Conservation (phyloP, 1,140 invertebrate species). For the Epicauta chinensis region DNA sequence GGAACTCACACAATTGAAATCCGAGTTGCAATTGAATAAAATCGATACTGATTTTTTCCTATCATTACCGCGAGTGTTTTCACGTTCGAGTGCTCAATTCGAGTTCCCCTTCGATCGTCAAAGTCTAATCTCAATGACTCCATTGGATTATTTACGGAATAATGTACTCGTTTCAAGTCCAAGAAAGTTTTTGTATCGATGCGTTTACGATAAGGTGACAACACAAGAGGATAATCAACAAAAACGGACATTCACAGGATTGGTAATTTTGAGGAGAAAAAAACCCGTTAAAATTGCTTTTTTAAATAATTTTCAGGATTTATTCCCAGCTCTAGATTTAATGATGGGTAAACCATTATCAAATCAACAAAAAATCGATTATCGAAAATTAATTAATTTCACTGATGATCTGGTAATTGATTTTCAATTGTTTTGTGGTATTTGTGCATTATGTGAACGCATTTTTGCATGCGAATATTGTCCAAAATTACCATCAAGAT, state of each 20-base stretch:
- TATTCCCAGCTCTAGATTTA: slow-evolving; percentile 51
- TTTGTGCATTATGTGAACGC: slow-evolving; percentile 60
- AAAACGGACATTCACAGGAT: no score
- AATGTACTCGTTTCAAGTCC: slow-evolving; percentile 54
- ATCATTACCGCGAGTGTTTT: slow-evolving; percentile 56
- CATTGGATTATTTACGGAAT: slow-evolving; percentile 55
- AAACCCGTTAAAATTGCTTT: no score
- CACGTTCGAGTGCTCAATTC: slow-evolving; percentile 56
- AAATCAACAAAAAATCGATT: slow-evolving; percentile 43
- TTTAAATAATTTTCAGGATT: slow-evolving; percentile 35
- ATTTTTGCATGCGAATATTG: slow-evolving; percentile 42
- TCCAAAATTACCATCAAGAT: slow-evolving; percentile 32
- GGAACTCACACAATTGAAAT: slow-evolving; percentile 88
- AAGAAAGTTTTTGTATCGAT: slow-evolving; percentile 55
- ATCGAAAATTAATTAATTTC: slow-evolving; percentile 48
- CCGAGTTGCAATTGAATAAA: slow-evolving; percentile 50
- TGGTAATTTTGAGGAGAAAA: neutral
- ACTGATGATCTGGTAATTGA: slow-evolving; percentile 43
- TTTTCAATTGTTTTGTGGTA: slow-evolving; percentile 61
- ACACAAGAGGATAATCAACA: no score
- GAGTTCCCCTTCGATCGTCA: slow-evolving; percentile 55
- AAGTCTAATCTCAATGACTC: slow-evolving; percentile 46
- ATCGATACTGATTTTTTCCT: slow-evolving; percentile 49
- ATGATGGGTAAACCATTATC: slow-evolving; percentile 55
- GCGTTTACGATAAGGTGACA: slow-evolving; percentile 49